Evolutionary conservation across 2,888 invertebrate species (phyloP).

Genomic region (Lutraria lutraria): DNA sequence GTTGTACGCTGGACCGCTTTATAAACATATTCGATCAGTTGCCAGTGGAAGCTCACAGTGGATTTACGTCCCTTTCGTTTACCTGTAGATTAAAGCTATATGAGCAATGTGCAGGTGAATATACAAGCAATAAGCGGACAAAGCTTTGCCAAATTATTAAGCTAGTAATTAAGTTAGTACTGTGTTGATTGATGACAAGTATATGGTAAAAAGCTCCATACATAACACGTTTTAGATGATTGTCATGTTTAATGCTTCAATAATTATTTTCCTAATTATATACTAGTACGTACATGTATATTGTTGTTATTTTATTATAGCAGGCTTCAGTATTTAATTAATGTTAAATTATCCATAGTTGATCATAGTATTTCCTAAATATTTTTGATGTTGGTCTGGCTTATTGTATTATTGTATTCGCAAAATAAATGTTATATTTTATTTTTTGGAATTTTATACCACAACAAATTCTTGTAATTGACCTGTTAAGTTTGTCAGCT

Average conservation of each 20-base stretch:
- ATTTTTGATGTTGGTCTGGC: too few species aligned
- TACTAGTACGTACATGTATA: neutral
- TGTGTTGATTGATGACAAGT: neutral
- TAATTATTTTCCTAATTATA: neutral
- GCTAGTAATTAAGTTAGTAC: neutral
- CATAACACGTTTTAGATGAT: too few species aligned
- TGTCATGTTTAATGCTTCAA: neutral
- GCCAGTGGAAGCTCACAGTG: too few species aligned
- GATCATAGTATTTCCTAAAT: neutral
- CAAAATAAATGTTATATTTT: too few species aligned
- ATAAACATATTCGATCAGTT: too few species aligned
- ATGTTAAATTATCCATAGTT: neutral
- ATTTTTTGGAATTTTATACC: too few species aligned
- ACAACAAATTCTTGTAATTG: too few species aligned
- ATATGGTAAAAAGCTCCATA: neutral
- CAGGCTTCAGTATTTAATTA: neutral
- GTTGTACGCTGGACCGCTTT: too few species aligned
- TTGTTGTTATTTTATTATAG: neutral
- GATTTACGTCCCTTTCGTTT: too few species aligned
- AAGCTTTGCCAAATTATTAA: neutral
- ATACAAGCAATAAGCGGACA: neutral
- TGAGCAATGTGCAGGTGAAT: neutral
- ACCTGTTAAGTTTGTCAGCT: too few species aligned
- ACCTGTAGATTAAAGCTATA: too few species aligned
- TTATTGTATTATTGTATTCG: too few species aligned